Conservation (phyloP, 2,888 invertebrate species). For the Xanthorhoe designata region DNA sequence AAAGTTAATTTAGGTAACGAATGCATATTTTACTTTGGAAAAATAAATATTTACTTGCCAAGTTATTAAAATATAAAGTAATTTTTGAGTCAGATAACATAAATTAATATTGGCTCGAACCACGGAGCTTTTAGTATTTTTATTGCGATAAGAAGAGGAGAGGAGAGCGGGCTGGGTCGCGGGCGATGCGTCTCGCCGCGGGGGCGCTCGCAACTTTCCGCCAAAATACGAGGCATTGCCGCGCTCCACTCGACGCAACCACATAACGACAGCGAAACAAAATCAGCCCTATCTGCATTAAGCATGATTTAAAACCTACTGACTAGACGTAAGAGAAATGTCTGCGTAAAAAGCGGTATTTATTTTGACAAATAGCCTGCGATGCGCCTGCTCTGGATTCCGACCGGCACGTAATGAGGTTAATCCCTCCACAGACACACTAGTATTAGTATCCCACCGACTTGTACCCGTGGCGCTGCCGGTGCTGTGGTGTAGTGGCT, state of each 20-base stretch:
- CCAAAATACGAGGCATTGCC: constrained; percentile 16
- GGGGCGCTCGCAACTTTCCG: constrained; percentile 33
- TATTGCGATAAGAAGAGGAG: constrained; percentile 7
- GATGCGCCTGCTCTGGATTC: constrained; percentile 13
- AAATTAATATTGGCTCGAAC: constrained; percentile 14
- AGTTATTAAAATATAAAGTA: constrained; percentile 6
- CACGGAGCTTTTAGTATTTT: constrained; percentile 8
- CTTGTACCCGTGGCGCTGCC: neutral
- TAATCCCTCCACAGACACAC: too few species aligned
- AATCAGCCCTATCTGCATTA: constrained; percentile 7
- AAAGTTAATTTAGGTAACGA: constrained; percentile 2
- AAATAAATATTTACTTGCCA: neutral
- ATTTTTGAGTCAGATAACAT: constrained; percentile 14
- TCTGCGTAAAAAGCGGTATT: constrained; percentile 21
- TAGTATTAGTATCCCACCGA: too few species aligned
- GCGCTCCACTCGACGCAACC: neutral
- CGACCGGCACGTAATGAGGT: constrained; percentile 23
- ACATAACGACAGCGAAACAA: constrained; percentile 3
- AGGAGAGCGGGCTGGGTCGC: constrained; percentile 1
- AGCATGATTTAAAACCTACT: constrained; percentile 15
- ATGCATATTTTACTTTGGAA: neutral
- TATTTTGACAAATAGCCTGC: constrained; percentile 39
- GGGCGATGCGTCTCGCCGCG: constrained; percentile 28
- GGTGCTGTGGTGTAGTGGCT: neutral
- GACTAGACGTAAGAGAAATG: constrained; percentile 5